Evolutionary conservation across 2,888 invertebrate species (phyloP), one percentile per base, ranked within the genome.

Genomic region (Leucophora obtusa): DNA sequence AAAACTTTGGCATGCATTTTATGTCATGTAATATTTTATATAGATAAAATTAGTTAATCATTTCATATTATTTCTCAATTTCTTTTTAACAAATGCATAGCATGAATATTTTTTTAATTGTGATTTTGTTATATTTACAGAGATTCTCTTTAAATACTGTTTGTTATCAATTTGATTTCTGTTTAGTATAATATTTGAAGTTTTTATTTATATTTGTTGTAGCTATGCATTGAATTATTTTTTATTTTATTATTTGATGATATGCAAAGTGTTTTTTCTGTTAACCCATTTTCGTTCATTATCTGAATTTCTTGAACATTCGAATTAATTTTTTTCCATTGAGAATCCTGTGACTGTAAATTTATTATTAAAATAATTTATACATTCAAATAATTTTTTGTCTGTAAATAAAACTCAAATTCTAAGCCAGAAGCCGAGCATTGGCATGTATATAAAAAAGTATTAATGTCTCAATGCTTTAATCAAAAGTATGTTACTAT

Each of bases 1-100:
- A 88, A 62, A 77, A 87, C 88, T 88, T 88, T 88, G 88, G 88
- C 88, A 88, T 89, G 87, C 88, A 88, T 87, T 88, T 85, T 86
- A 87, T 89, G 87, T 89, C 88, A 88, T 88, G 87, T 85, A 83
- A 83, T 86, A 84, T 82, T 84, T 83, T 80, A 73, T 81, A 81
- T 77, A 66, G 59, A 73, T 81, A 66, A 66, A 69, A 51, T 63
- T 54, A 35, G 24, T 66, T 68, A 28, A 60, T 73, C 35, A 38
- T 74, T 38, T 66, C 11, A 47, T 47, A 47, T 69, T 60, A 28
- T 9, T 47, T 43, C 2, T 65, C 58, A 17, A n/a, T 43, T 58
- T 54, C 15, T 62, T 1, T 56, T 24, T 33, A 58, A 66, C 66
- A 79, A 81, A 79, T 77, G 77, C 82, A 69, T 59, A 75, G 63